Conservation (phyloP, 2,888 invertebrate species). For the Empis livida region DNA sequence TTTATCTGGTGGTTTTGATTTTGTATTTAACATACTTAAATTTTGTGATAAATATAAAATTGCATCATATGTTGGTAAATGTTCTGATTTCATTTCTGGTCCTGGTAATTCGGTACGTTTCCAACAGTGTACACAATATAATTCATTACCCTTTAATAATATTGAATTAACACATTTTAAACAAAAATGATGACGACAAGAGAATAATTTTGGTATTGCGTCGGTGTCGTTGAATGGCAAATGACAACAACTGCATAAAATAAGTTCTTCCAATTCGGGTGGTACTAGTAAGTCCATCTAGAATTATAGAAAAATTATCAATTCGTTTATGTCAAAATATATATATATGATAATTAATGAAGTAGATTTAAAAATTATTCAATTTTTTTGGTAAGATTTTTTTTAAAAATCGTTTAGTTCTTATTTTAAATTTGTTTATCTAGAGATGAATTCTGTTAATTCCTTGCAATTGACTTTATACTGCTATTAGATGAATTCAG, state of each 20-base stretch:
- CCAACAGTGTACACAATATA: slow-evolving; percentile 62
- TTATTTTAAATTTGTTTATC: too few species aligned
- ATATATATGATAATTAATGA: too few species aligned
- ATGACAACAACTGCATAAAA: slow-evolving; percentile 62
- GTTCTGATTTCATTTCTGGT: slow-evolving; percentile 52
- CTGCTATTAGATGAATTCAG: too few species aligned
- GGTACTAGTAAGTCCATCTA: slow-evolving; percentile 48
- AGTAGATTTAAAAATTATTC: too few species aligned
- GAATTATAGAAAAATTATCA: too few species aligned
- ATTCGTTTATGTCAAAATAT: too few species aligned
- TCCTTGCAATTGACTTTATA: too few species aligned
- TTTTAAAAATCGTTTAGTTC: too few species aligned
- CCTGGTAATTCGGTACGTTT: slow-evolving; percentile 52
- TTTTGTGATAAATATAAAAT: slow-evolving; percentile 53
- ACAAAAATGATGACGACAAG: slow-evolving; percentile 67
- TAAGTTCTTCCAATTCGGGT: slow-evolving; percentile 59
- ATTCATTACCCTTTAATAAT: slow-evolving; percentile 52
- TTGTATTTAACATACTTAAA: slow-evolving; percentile 40
- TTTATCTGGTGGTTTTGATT: background rate
- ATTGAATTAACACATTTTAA: slow-evolving; percentile 57
- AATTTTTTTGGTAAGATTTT: too few species aligned
- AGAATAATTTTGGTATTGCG: slow-evolving; percentile 57
- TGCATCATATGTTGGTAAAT: slow-evolving; percentile 54
- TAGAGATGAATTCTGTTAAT: too few species aligned
- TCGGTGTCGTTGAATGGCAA: slow-evolving; percentile 60